Evolutionary conservation across 2,113 vertebrate species (phyloP).

Genomic region (Chascanopsetta lugubris): DNA sequence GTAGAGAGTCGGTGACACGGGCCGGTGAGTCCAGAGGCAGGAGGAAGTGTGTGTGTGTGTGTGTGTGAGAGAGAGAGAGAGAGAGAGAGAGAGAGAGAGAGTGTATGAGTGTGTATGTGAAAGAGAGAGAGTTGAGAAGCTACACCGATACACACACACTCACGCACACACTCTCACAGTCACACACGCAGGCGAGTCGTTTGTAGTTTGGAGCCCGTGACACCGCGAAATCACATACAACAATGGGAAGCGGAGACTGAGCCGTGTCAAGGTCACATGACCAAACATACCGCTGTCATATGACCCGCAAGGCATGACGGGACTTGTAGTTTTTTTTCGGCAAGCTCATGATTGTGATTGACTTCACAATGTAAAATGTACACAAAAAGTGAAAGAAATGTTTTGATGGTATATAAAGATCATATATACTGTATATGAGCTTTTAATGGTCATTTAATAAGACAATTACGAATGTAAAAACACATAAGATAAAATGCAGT

Average conservation of each 20-base stretch:
- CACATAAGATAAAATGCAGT: too few species aligned
- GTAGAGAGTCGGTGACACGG: too few species aligned
- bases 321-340: slow-evolving; percentile 67
- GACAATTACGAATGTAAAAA: too few species aligned
- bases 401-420: too few species aligned
- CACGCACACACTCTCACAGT: too few species aligned
- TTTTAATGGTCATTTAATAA: too few species aligned
- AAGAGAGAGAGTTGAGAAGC: neutral
- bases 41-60: neutral
- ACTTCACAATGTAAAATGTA: too few species aligned
- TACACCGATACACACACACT: neutral
- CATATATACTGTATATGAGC: too few species aligned
- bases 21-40: neutral
- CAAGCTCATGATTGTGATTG: too few species aligned
- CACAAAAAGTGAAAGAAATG: too few species aligned
- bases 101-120: neutral
- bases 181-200: too few species aligned
- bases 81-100: neutral
- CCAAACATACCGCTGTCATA: slow-evolving; percentile 61
- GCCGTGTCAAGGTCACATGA: slow-evolving; percentile 66
- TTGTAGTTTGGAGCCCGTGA: slow-evolving; percentile 6
- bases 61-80: neutral
- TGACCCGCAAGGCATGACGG: slow-evolving; percentile 35
- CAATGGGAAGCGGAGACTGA: slow-evolving; percentile 33
- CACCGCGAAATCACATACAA: slow-evolving; percentile 30